phyloP scores from a whole-genome alignment of 2,113 vertebrate species.

The Mugil cephalus region DNA sequence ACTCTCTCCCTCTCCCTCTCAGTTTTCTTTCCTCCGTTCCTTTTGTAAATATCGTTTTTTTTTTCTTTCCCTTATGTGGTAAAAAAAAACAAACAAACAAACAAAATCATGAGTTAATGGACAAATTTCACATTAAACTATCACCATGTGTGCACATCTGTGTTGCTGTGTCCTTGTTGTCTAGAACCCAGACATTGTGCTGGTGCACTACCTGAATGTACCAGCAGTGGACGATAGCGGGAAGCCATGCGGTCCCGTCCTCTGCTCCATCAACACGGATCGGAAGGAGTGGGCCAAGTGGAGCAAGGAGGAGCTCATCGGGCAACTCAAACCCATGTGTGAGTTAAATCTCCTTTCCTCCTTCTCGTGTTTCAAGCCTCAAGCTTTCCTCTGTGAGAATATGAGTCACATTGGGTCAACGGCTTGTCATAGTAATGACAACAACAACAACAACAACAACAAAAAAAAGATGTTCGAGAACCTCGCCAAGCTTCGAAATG shows the following conservation, averaged over 20 bases:
- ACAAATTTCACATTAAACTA: slow-evolving; percentile 34
- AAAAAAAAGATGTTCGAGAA: slow-evolving; percentile 36
- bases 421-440: slow-evolving; percentile 11
- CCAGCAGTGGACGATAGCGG: slow-evolving; percentile 98
- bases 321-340: slow-evolving; percentile 99
- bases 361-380: slow-evolving; percentile 39
- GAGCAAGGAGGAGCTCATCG: slow-evolving; percentile 98
- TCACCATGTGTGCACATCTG: slow-evolving; percentile 26
- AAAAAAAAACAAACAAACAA: too few species aligned
- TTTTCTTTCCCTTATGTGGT: slow-evolving; percentile 13
- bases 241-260: slow-evolving; percentile 96
- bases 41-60: slow-evolving; percentile 50
- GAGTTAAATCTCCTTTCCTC: slow-evolving; percentile 81
- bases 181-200: slow-evolving; percentile 98
- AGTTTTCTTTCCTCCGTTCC: slow-evolving; percentile 7
- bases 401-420: slow-evolving; percentile 47
- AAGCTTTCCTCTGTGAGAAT: slow-evolving; percentile 29
- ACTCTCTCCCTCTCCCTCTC: slow-evolving; percentile 55
- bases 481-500: slow-evolving; percentile 15
- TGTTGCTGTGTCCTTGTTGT: slow-evolving; percentile 37
- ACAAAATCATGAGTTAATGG: slow-evolving; percentile 17
- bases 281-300: slow-evolving; percentile 99
- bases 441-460: too few species aligned
- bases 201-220: slow-evolving; percentile 99
- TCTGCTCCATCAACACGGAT: slow-evolving; percentile 99